Percentiles rank a stretch among this genome's conserved stretches.
Conservation (phyloP, 1,140 invertebrate species). For the Sipha flava region DNA sequence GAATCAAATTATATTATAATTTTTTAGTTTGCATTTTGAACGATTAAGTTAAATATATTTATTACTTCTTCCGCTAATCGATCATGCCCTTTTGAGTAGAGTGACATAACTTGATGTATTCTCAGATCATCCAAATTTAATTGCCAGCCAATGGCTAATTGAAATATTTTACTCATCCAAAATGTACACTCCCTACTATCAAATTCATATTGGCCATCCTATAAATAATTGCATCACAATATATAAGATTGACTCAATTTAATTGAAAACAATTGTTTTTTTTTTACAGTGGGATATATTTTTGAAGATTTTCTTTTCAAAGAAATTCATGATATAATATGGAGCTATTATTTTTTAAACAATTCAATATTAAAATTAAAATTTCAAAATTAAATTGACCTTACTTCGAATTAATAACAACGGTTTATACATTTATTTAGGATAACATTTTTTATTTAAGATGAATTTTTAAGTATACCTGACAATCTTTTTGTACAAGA, state of each 20-base stretch:
- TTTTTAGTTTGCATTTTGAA: background rate
- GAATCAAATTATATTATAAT: background rate
- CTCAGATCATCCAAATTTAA: slow-evolving; percentile 65
- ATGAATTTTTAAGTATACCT: background rate
- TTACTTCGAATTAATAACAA: too few species aligned
- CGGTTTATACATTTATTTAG: too few species aligned
- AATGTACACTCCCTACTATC: slow-evolving; percentile 31
- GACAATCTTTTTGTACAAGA: slow-evolving; percentile 26
- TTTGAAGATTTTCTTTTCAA: too few species aligned
- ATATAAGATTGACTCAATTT: too few species aligned
- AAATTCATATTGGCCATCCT: slow-evolving; percentile 18
- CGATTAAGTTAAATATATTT: background rate
- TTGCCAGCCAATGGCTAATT: slow-evolving; percentile 68
- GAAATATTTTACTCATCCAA: slow-evolving; percentile 63
- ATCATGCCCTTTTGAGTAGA: slow-evolving; percentile 70
- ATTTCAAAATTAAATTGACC: too few species aligned
- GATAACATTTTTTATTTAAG: too few species aligned
- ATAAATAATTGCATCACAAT: background rate
- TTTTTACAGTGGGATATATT: too few species aligned
- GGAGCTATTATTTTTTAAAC: too few species aligned
- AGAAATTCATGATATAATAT: too few species aligned
- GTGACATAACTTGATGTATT: slow-evolving; percentile 64
- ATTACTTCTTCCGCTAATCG: slow-evolving; percentile 61
- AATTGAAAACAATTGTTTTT: too few species aligned
- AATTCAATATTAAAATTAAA: too few species aligned